A percentile compares a stretch with the other conserved stretches of the same genome.
phyloP scores from a whole-genome alignment of 2,888 invertebrate genomes.

The Augiades crinisus region DNA sequence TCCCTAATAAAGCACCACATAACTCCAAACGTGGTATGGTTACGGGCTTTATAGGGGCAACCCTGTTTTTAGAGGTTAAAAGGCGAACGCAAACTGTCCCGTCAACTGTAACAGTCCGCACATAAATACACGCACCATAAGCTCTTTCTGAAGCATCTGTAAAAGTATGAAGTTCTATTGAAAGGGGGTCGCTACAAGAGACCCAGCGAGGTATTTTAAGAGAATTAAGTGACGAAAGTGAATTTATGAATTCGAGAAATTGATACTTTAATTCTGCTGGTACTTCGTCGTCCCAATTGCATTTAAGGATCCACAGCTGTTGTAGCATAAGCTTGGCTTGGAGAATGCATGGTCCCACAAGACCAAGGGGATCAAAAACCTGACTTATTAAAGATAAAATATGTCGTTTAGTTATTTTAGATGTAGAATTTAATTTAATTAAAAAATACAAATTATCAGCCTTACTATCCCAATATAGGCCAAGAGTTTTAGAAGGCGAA shows the following conservation, averaged over 20 bases:
- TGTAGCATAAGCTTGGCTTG: slow-evolving; percentile 37
- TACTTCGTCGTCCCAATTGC: slow-evolving; percentile 34
- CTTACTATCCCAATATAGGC: slow-evolving; percentile 34
- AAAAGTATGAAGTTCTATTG: slow-evolving; percentile 35
- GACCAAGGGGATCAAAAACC: slow-evolving; percentile 37
- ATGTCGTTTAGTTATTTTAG: slow-evolving; percentile 36
- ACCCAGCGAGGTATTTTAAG: slow-evolving; percentile 34
- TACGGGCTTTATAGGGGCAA: slow-evolving; percentile 33
- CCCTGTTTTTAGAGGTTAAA: slow-evolving; percentile 30
- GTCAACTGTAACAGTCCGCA: slow-evolving; percentile 21
- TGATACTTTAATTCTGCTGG: slow-evolving; percentile 25
- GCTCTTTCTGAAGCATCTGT: slow-evolving; percentile 37
- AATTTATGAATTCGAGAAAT: slow-evolving; percentile 11
- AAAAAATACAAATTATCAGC: slow-evolving; percentile 33
- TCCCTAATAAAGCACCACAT: slow-evolving; percentile 21
- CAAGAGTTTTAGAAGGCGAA: slow-evolving; percentile 34
- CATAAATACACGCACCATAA: slow-evolving; percentile 35
- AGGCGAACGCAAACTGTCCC: slow-evolving; percentile 31
- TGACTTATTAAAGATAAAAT: slow-evolving; percentile 34
- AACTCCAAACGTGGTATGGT: slow-evolving; percentile 31
- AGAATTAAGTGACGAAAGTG: slow-evolving; percentile 25
- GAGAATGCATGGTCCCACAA: slow-evolving; percentile 33
- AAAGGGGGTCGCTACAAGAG: slow-evolving; percentile 2
- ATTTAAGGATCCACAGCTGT: slow-evolving; percentile 34
- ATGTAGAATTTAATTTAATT: slow-evolving; percentile 26